Percentiles rank a stretch among this genome's conserved stretches.
Conservation (phyloP, 2,797 vertebrate genomes). For the Hipposideros larvatus region DNA sequence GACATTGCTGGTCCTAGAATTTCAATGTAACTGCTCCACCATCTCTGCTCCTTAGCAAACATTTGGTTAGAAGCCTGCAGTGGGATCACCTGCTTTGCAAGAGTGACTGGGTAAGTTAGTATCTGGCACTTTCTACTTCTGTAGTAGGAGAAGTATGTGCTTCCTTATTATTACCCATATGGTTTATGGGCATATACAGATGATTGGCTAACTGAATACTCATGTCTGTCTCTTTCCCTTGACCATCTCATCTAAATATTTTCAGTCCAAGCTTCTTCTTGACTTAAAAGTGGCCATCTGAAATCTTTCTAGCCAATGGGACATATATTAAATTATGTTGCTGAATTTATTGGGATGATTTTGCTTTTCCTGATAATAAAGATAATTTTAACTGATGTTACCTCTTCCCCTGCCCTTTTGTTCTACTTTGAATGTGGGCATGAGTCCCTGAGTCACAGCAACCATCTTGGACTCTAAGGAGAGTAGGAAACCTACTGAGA, state of each 20-base stretch:
- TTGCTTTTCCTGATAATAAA: constrained; percentile 19
- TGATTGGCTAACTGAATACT: not conserved
- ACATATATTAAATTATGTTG: not conserved
- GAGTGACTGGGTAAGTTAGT: not conserved
- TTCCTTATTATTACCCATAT: not conserved
- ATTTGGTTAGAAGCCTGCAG: not conserved
- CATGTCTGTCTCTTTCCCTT: not conserved
- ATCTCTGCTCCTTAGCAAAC: not conserved
- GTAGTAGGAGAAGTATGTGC: not conserved
- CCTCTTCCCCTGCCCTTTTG: not conserved
- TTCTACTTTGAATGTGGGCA: not conserved
- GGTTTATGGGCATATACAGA: not conserved
- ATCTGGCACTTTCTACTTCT: not conserved
- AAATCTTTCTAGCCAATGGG: not conserved
- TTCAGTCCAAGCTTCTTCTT: not conserved
- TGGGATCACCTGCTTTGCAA: not conserved
- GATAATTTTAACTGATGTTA: not conserved
- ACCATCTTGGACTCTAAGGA: not conserved
- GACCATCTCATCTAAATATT: not conserved
- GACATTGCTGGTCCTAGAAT: not conserved
- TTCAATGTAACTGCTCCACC: not conserved
- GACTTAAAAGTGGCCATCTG: not conserved
- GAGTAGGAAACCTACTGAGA: constrained; percentile 52
- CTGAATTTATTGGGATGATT: not conserved
- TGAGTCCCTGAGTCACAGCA: not conserved